A percentile compares a stretch with the other conserved stretches of the same genome.
These are phyloP conservation scores for Leptopilina syphax DNA, from an alignment of 2,888 invertebrate species.

Conservation along the genomic window DNA sequence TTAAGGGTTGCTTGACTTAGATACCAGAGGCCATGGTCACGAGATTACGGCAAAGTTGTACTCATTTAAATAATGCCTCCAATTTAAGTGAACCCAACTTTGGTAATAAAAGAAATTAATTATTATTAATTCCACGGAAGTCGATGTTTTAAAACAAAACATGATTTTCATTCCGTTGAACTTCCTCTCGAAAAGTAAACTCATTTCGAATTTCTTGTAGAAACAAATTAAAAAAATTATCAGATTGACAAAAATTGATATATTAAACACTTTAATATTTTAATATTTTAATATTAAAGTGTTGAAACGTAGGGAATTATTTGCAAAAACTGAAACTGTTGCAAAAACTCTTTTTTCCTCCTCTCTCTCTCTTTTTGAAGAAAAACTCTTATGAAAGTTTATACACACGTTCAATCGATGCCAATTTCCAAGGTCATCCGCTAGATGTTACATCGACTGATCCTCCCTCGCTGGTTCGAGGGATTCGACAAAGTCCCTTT, in stretches of 20 bases:
- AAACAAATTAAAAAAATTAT: too few species aligned
- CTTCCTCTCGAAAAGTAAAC: too few species aligned
- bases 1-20: conserved; percentile 59
- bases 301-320: too few species aligned
- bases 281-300: too few species aligned
- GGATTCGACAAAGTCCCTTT: conserved; percentile 64
- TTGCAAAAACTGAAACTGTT: too few species aligned
- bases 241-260: too few species aligned
- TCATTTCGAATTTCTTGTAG: too few species aligned
- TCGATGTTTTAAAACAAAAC: too few species aligned
- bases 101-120: too few species aligned
- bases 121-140: too few species aligned
- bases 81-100: conserved; percentile 51
- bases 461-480: conserved; percentile 62
- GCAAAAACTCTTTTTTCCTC: not conserved
- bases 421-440: conserved; percentile 65
- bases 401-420: conserved; percentile 61
- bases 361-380: not conserved
- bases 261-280: too few species aligned
- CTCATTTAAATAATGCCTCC: conserved; percentile 74
- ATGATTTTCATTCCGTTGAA: too few species aligned
- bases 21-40: conserved; percentile 53
- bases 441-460: conserved; percentile 62
- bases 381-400: conserved; percentile 38
- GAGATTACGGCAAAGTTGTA: conserved; percentile 70